Conservation (phyloP, 2,113 vertebrate genomes). For the Eclectus roratus region DNA sequence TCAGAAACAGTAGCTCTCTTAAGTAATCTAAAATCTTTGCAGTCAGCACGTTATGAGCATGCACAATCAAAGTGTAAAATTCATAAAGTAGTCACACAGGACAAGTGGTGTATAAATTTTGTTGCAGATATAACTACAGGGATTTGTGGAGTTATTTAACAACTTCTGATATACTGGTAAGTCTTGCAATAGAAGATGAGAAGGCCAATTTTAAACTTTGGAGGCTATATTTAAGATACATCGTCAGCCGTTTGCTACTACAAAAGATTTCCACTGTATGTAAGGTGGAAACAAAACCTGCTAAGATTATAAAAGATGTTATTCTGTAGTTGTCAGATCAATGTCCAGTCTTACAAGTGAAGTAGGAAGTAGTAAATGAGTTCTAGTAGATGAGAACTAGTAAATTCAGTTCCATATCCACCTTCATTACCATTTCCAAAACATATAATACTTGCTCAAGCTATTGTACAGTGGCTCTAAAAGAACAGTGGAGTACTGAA, state of each 20-base stretch:
- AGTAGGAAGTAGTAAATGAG: neutral
- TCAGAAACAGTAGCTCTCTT: neutral
- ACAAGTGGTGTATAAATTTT: neutral
- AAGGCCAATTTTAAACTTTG: neutral
- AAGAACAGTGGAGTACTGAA: neutral
- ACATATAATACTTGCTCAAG: neutral
- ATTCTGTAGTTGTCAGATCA: neutral
- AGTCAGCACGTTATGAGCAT: neutral
- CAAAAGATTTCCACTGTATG: neutral
- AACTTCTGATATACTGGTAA: neutral
- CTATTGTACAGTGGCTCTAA: neutral
- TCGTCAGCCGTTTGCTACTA: neutral
- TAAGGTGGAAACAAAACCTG: neutral
- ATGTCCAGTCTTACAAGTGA: neutral
- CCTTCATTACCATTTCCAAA: neutral
- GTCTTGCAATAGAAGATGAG: neutral
- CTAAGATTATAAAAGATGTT: neutral
- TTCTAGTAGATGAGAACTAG: neutral
- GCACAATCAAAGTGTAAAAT: slow-evolving; percentile 4
- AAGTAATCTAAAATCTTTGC: neutral
- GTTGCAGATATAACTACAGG: neutral
- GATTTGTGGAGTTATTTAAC: neutral
- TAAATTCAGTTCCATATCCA: neutral
- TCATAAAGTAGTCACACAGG: slow-evolving; percentile 8
- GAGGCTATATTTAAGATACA: neutral